Conservation (phyloP, 2,113 vertebrate species). For the Calidris pugnax region DNA sequence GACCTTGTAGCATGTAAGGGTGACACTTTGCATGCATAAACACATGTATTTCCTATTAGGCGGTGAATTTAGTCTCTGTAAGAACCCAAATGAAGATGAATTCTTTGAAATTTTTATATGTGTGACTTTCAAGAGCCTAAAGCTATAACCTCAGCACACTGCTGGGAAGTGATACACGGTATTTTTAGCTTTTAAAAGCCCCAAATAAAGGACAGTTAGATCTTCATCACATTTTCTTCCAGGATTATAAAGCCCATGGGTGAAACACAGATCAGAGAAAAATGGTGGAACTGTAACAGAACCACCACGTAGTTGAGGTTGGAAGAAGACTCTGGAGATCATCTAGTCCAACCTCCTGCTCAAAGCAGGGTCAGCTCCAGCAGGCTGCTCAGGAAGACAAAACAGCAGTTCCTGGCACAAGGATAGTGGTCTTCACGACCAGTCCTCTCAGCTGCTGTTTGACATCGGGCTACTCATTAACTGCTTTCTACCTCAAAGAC, state of each 20-base stretch:
- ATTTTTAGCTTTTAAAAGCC: background rate
- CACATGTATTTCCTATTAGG: background rate
- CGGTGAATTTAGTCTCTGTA: background rate
- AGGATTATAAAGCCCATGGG: background rate
- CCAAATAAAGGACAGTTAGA: background rate
- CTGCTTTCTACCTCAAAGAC: background rate
- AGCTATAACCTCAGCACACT: background rate
- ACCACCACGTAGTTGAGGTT: background rate
- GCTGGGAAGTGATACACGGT: background rate
- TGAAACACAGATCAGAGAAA: background rate
- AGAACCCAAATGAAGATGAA: background rate
- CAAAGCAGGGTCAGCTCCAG: background rate
- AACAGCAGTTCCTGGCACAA: background rate
- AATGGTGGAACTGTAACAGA: background rate
- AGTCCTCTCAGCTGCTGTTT: background rate
- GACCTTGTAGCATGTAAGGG: background rate
- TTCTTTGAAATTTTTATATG: background rate
- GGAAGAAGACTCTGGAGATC: background rate
- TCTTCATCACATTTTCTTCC: background rate
- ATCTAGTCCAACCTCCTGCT: background rate
- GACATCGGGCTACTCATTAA: background rate
- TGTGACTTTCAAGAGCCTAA: background rate
- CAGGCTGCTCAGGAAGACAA: background rate
- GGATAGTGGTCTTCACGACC: background rate
- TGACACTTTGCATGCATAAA: background rate